These are phyloP conservation scores for Apteryx owenii DNA, from an alignment of 2,113 vertebrate genomes.

Conservation along the genomic window DNA sequence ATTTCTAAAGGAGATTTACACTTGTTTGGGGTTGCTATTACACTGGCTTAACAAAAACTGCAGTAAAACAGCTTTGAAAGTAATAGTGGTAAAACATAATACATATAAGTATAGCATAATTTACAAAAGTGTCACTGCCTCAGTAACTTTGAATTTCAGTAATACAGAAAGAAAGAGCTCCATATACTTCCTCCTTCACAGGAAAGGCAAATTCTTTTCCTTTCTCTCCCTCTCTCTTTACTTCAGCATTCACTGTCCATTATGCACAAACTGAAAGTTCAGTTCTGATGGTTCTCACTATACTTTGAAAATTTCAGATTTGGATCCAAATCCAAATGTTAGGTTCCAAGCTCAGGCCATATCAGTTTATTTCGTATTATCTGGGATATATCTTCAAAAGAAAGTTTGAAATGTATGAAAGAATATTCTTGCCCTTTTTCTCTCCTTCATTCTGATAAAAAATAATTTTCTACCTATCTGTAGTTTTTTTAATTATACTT, in stretches of 20 bases:
- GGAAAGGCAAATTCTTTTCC: background rate
- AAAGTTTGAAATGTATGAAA: background rate
- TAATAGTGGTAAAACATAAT: background rate
- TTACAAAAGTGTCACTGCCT: background rate
- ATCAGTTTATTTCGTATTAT: background rate
- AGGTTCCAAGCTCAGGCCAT: background rate
- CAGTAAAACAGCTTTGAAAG: background rate
- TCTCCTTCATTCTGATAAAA: background rate
- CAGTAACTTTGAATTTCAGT: background rate
- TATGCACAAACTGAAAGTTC: background rate
- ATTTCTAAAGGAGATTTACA: background rate
- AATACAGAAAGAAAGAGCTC: background rate
- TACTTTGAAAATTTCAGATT: background rate
- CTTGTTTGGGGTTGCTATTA: background rate
- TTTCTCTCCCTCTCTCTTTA: background rate
- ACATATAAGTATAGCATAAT: background rate
- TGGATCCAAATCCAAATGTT: background rate
- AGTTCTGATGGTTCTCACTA: background rate
- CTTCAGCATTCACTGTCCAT: background rate
- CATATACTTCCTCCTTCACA: background rate
- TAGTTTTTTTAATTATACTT: background rate
- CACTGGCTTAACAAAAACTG: too few species aligned
- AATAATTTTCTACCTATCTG: background rate
- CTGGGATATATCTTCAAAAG: background rate
- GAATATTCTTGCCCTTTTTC: background rate